Evolutionary conservation across 2,888 invertebrate species (phyloP), one percentile per base, ranked within the genome.

Genomic region (Ditula angustiorana): DNA sequence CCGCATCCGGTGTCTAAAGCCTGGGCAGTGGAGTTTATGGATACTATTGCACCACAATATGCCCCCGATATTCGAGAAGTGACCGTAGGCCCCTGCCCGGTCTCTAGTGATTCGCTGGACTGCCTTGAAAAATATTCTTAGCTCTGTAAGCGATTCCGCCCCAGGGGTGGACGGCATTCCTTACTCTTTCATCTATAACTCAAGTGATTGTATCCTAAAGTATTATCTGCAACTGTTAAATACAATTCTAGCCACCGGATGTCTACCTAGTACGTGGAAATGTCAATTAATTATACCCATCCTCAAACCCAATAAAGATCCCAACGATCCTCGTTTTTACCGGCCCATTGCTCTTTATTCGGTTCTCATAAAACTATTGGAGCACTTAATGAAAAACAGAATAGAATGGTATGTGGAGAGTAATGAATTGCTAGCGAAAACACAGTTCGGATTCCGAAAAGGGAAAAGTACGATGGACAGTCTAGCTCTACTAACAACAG

Each of bases 281-380:
- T 4, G 21, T 3, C 52, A 53, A 23, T 23, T 35, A 1, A 53
- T 53, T 13, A 21, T 53, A 23, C 35, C 52, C 2, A 53, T 53
- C 4, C n/a, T 53, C 1, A 53, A 53, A 13, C 11, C 35, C 8
- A 19, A 11, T 1, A 52, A 35, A n/a, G 21, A 52, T 21, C 52
- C 52, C 5, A 52, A 52, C 11, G 33, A 53, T 23, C 52, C 33
- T n/a, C 13, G n/a, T 1, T 53, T 33, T 2, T 53, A 53, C 11
- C 35, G 41, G 16, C 41, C 41, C 4, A 41, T 16, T 16, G 30
- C 7, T 30, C 11, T 30, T 2, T 30, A 7, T 5, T 30, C 30
- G 5, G 30, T 30, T 5, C 30, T 30, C 8, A 30, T 5, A 5
- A 30, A 30, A 11, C 7, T 30, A 10, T 30, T 30, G 5, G 30